These are phyloP conservation scores for Crotalus horridus DNA, from an alignment of 2,113 vertebrate genomes.

Conservation along the genomic window DNA sequence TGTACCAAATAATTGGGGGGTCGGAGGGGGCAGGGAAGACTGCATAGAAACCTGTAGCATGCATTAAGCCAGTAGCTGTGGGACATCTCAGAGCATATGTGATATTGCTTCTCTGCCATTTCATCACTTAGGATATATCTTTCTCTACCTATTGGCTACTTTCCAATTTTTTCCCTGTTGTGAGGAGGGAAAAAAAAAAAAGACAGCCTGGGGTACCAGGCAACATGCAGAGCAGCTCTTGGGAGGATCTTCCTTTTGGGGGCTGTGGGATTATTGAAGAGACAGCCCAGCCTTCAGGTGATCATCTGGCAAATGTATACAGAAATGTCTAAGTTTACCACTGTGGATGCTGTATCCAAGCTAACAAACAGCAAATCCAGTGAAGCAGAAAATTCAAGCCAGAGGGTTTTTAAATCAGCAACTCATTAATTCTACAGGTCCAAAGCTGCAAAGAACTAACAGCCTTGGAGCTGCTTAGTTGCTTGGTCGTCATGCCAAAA, in stretches of 20 bases:
- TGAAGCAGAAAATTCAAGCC: slow-evolving; percentile 27
- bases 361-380: fast-evolving
- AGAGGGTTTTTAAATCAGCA: slow-evolving; percentile 14
- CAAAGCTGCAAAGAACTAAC: slow-evolving; percentile 11
- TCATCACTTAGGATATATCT: not conserved
- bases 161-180: not conserved
- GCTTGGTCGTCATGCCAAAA: slow-evolving; percentile 39
- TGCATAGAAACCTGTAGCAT: not conserved
- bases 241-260: not conserved
- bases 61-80: not conserved
- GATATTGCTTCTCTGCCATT: not conserved
- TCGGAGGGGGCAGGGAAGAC: not conserved
- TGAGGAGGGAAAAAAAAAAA: not conserved
- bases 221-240: not conserved
- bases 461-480: slow-evolving; percentile 49
- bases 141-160: not conserved
- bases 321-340: slow-evolving; percentile 1
- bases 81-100: not conserved
- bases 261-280: not conserved
- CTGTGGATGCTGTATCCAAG: not conserved
- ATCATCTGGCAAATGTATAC: not conserved
- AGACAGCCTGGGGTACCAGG: not conserved
- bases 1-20: not conserved
- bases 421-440: slow-evolving; percentile 52
- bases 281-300: not conserved